Conservation (phyloP, 2,888 invertebrate genomes). For the Pinctada fucata region DNA sequence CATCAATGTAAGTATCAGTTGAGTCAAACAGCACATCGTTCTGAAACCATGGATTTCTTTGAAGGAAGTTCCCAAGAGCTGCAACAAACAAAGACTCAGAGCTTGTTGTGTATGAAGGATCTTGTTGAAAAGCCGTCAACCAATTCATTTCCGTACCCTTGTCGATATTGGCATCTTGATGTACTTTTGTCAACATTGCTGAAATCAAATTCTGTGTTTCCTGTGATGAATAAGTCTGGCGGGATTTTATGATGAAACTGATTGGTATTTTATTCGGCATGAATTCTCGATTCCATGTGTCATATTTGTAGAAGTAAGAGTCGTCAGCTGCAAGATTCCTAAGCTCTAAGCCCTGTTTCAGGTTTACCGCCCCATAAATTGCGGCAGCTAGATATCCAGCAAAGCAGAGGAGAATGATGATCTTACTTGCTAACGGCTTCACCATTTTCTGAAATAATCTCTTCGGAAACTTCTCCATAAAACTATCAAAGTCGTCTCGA, state of each 20-base stretch:
- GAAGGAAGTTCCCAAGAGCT: conserved; percentile 32
- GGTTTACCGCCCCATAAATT: conserved; percentile 57
- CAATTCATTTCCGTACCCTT: conserved; percentile 38
- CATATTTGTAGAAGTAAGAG: conserved; percentile 61
- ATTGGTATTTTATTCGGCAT: conserved; percentile 41
- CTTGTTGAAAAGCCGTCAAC: conserved; percentile 29
- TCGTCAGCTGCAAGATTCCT: conserved; percentile 57
- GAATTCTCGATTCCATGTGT: conserved; percentile 36
- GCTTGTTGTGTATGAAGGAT: conserved; percentile 19
- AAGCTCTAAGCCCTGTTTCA: conserved; percentile 62
- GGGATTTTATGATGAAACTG: conserved; percentile 35
- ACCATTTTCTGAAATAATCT: conserved; percentile 52
- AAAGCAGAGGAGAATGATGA: conserved; percentile 53
- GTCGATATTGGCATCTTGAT: conserved; percentile 24
- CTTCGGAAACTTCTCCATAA: conserved; percentile 57
- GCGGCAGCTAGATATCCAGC: conserved; percentile 59
- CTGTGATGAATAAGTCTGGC: conserved; percentile 33
- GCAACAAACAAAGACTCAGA: conserved; percentile 31
- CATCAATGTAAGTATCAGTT: conserved; percentile 81
- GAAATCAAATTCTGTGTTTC: conserved; percentile 24
- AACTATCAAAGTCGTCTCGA: conserved; percentile 52
- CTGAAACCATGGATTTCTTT: conserved; percentile 12
- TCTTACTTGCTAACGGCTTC: conserved; percentile 44
- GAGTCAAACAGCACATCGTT: conserved; percentile 49
- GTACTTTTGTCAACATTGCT: conserved; percentile 16